These are phyloP conservation scores for Microchrysa polita DNA, from an alignment of 2,888 invertebrate species.

Conservation along the genomic window DNA sequence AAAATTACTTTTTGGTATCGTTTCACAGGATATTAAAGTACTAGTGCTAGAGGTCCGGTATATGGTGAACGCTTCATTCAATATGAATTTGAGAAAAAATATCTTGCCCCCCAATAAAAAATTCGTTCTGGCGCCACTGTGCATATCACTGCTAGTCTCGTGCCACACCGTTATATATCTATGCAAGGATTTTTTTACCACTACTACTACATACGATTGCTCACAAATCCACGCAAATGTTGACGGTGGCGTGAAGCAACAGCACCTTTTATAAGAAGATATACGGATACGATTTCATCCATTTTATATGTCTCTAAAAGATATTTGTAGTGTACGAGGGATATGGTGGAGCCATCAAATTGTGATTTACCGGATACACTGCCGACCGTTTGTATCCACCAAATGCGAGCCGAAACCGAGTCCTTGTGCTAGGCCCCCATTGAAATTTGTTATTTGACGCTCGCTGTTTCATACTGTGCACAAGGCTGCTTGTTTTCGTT, in stretches of 20 bases:
- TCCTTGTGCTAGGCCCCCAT: constrained; percentile 34
- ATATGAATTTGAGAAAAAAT: no score
- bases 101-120: no score
- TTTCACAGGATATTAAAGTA: no score
- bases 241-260: constrained; percentile 2
- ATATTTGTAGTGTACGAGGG: constrained; percentile 48
- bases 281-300: constrained; percentile 46
- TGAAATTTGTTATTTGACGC: constrained; percentile 23
- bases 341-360: constrained; percentile 49
- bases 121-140: no score
- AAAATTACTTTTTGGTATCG: no score
- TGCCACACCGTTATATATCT: no score
- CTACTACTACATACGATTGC: no score
- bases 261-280: constrained; percentile 45
- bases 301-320: constrained; percentile 48
- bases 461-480: not conserved
- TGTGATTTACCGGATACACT: constrained; percentile 49
- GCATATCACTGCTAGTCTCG: no score
- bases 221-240: not conserved
- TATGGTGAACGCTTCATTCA: no score
- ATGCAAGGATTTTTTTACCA: no score
- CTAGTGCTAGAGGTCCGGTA: no score
- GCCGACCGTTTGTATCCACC: constrained; percentile 24
- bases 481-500: constrained; percentile 22
- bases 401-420: constrained; percentile 16